A percentile compares a stretch with the other conserved stretches of the same genome.
These are phyloP conservation scores for Conistra vaccinii DNA, from an alignment of 2,888 invertebrate genomes.

Conservation along the genomic window DNA sequence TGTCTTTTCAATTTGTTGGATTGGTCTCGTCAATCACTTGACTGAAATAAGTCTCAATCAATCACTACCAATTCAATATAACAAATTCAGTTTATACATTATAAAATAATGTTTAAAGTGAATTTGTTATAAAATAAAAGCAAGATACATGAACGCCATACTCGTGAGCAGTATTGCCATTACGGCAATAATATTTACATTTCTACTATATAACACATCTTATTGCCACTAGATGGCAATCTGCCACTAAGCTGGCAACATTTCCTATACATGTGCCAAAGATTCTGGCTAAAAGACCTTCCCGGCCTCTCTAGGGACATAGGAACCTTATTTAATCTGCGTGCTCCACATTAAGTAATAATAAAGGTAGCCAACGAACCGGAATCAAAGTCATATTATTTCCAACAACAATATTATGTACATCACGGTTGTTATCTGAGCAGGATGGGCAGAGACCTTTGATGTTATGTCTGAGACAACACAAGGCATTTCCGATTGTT, in stretches of 20 bases:
- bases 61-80: background rate
- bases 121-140: too few relatives aligned
- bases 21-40: background rate
- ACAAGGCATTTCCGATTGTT: slow-evolving; percentile 6
- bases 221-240: slow-evolving; percentile 47
- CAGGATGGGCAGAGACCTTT: slow-evolving; percentile 2
- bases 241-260: slow-evolving; percentile 52
- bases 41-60: slow-evolving; percentile 22
- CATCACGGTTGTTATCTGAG: background rate
- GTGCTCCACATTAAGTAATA: slow-evolving; percentile 47
- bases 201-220: slow-evolving; percentile 47
- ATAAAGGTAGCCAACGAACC: slow-evolving; percentile 33
- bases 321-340: slow-evolving; percentile 50
- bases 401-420: slow-evolving; percentile 22
- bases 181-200: slow-evolving; percentile 51
- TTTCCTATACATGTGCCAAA: slow-evolving; percentile 47
- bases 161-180: slow-evolving; percentile 27
- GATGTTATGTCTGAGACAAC: background rate
- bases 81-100: slow-evolving; percentile 7
- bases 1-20: background rate
- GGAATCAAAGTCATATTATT: slow-evolving; percentile 31
- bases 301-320: slow-evolving; percentile 19
- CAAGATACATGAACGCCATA: slow-evolving; percentile 1
- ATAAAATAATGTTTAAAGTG: too few relatives aligned
- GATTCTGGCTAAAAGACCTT: slow-evolving; percentile 11